Percentiles rank a stretch among this genome's conserved stretches.
phyloP scores from a whole-genome alignment of 2,888 invertebrate genomes.

The Heteromyza rotundicornis region DNA sequence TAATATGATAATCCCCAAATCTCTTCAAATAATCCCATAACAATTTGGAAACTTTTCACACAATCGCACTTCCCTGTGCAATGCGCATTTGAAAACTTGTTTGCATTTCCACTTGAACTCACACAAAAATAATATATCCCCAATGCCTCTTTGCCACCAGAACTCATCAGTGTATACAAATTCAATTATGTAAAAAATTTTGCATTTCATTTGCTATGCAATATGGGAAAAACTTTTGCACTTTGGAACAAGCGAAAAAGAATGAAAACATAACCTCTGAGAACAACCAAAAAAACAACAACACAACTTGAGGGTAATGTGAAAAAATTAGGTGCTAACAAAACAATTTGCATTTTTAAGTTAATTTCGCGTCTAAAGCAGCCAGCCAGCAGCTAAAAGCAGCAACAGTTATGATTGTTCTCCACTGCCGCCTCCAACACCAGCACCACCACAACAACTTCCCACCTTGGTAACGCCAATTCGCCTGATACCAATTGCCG shows the following conservation, averaged over 20 bases:
- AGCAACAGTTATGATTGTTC: conserved; percentile 27
- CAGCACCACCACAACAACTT: neutral
- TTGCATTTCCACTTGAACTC: neutral
- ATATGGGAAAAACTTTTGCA: conserved; percentile 19
- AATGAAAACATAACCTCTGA: no score
- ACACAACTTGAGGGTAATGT: conserved; percentile 37
- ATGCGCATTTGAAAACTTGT: conserved; percentile 1
- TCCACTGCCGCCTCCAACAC: neutral
- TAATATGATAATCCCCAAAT: neutral
- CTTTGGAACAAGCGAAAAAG: conserved; percentile 1
- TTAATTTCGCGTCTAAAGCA: conserved; percentile 39
- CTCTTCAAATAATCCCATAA: neutral
- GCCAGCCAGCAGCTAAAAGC: conserved; percentile 4
- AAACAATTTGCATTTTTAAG: conserved; percentile 61
- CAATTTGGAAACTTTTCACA: neutral
- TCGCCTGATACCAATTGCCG: conserved; percentile 16
- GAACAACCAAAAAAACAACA: neutral
- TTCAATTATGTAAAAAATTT: conserved; percentile 49
- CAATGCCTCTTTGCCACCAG: neutral
- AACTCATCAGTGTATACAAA: conserved; percentile 29
- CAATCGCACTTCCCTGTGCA: neutral
- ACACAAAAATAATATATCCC: neutral
- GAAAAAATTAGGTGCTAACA: conserved; percentile 59
- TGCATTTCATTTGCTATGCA: conserved; percentile 19
- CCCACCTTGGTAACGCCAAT: neutral